Evolutionary conservation across 2,888 invertebrate species (phyloP).

Genomic region (Lapara coniferarum): DNA sequence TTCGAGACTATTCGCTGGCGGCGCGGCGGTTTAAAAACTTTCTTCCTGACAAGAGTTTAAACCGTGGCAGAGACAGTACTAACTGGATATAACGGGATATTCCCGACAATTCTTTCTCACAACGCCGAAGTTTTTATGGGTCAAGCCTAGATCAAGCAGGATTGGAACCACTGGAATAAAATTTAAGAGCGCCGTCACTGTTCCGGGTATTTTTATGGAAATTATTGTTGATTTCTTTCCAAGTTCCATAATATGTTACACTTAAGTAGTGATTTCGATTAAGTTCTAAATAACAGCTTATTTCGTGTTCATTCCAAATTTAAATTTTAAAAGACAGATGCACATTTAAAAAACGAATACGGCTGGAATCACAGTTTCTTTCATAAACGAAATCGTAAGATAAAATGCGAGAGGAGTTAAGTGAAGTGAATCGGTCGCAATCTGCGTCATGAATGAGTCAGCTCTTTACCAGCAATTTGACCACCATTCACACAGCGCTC

Average conservation of each 20-base stretch:
- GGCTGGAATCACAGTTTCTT: conserved; percentile 34
- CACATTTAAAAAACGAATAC: conserved; percentile 2
- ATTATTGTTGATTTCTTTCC: conserved; percentile 33
- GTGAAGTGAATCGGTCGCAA: conserved; percentile 68
- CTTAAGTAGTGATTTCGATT: neutral
- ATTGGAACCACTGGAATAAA: conserved; percentile 57
- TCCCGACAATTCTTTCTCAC: conserved; percentile 66
- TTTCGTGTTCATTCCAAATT: neutral
- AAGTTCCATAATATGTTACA: neutral
- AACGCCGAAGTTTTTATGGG: conserved; percentile 72
- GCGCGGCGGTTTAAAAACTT: conserved; percentile 68
- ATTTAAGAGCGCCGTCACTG: conserved; percentile 45
- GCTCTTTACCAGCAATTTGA: conserved; percentile 74
- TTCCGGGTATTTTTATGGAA: conserved; percentile 45
- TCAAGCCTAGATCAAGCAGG: conserved; percentile 75
- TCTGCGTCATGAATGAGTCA: conserved; percentile 67
- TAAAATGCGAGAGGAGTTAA: conserved; percentile 56
- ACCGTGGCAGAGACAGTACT: conserved; percentile 65
- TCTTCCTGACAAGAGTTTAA: conserved; percentile 66
- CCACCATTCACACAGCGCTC: conserved; percentile 66
- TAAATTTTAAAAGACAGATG: neutral
- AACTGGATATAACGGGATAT: conserved; percentile 73
- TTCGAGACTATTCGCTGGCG: conserved; percentile 62
- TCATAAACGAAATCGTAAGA: conserved; percentile 47
- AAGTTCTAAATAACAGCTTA: too few relatives aligned